Conservation (phyloP, 2,113 vertebrate genomes). For the Malurus cyaneus region DNA sequence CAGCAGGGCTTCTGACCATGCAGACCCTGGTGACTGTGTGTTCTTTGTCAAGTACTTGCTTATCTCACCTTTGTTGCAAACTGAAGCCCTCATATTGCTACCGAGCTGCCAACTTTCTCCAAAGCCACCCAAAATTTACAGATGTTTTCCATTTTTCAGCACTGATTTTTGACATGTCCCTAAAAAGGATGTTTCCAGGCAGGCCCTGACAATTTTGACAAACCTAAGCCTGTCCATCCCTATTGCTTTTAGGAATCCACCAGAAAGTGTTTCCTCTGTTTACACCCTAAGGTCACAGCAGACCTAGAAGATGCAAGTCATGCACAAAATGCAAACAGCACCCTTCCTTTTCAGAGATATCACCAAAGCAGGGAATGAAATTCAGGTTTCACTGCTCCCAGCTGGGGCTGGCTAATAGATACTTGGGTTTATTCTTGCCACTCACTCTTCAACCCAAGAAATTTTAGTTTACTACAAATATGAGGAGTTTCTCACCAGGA, state of each 20-base stretch:
- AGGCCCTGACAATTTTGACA: neutral
- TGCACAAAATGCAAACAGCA: accelerated
- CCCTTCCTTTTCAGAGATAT: neutral
- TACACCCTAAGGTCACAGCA: neutral
- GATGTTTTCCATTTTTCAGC: neutral
- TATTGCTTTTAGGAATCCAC: neutral
- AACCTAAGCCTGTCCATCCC: neutral
- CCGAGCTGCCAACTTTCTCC: neutral
- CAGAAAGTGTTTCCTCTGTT: neutral
- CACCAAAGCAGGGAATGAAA: neutral
- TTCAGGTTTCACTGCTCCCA: neutral
- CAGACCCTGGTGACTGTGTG: neutral
- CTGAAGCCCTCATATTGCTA: neutral
- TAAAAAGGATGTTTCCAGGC: neutral
- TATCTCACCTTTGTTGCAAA: neutral
- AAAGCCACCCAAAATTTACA: neutral
- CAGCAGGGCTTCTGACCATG: neutral
- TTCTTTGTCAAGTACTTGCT: neutral
- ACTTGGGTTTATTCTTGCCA: neutral
- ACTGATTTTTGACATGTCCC: neutral
- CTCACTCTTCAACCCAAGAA: neutral
- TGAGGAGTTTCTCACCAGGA: neutral
- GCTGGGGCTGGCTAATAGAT: accelerated
- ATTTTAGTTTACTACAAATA: neutral
- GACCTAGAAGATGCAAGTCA: neutral